These are phyloP conservation scores for Habrosyne pyritoides DNA, from an alignment of 2,888 invertebrate genomes.

Conservation along the genomic window DNA sequence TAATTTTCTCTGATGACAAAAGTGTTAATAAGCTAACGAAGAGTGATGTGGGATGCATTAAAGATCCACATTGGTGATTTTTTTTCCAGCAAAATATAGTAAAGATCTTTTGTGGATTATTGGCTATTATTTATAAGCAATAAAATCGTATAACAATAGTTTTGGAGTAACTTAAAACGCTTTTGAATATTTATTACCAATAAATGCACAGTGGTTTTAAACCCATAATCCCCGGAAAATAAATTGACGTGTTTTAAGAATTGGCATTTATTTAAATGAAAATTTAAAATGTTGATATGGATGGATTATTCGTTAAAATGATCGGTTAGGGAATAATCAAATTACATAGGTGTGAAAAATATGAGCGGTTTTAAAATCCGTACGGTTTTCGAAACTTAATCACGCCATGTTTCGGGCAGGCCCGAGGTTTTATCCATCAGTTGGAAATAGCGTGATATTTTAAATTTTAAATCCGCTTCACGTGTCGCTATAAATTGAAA, in stretches of 20 bases:
- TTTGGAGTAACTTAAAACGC: too few species aligned
- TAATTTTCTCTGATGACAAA: slow-evolving; percentile 58
- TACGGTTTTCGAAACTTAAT: slow-evolving; percentile 22
- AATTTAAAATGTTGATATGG: too few species aligned
- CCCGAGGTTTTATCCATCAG: slow-evolving; percentile 14
- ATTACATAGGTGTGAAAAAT: background rate
- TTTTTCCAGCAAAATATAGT: slow-evolving; percentile 8
- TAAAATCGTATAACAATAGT: too few species aligned
- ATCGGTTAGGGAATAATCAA: background rate
- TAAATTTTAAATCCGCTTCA: slow-evolving; percentile 29
- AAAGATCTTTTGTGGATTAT: slow-evolving; percentile 2
- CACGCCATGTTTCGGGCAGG: background rate
- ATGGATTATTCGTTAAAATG: too few species aligned
- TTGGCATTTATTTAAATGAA: background rate
- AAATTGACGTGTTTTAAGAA: background rate
- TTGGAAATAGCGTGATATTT: slow-evolving; percentile 29
- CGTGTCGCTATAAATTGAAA: slow-evolving; percentile 36
- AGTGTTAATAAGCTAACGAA: slow-evolving; percentile 48
- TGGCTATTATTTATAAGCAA: too few species aligned
- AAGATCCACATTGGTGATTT: slow-evolving; percentile 37
- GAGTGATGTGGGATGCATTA: slow-evolving; percentile 45
- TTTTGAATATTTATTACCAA: background rate
- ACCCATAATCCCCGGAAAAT: background rate
- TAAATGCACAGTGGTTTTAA: background rate
- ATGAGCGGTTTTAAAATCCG: background rate